These are phyloP conservation scores for Drosophila jambulina DNA, from an alignment of 1,140 invertebrate species.

Conservation along the genomic window DNA sequence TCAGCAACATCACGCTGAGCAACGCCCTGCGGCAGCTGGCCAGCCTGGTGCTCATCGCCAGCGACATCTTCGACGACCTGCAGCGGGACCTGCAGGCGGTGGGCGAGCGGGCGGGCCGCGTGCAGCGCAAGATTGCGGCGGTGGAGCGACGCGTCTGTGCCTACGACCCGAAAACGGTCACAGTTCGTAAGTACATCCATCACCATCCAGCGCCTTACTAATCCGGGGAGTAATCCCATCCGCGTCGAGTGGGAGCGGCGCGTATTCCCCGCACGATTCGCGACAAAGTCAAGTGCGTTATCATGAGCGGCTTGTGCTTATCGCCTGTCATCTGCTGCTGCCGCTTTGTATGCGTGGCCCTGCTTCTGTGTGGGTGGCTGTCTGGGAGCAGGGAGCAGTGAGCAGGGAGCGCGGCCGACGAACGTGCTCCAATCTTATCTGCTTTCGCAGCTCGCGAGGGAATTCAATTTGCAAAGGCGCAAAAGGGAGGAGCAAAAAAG, in stretches of 20 bases:
- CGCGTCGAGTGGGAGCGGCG: slow-evolving; percentile 14
- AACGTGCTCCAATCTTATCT: slow-evolving; percentile 61
- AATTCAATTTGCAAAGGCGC: slow-evolving; percentile 52
- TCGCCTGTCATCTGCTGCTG: slow-evolving; percentile 60
- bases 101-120: slow-evolving; percentile 88
- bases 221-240: slow-evolving; percentile 10
- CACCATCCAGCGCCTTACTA: background rate
- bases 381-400: slow-evolving; percentile 25
- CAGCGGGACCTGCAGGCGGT: slow-evolving; percentile 89
- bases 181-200: slow-evolving; percentile 91
- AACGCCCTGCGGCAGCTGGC: slow-evolving; percentile 91
- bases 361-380: slow-evolving; percentile 39
- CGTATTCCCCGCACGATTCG: slow-evolving; percentile 19
- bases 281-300: slow-evolving; percentile 74
- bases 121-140: slow-evolving; percentile 87
- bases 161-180: slow-evolving; percentile 92
- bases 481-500: slow-evolving; percentile 28
- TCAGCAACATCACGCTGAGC: slow-evolving; percentile 91
- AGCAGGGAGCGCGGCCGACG: slow-evolving; percentile 14
- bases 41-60: slow-evolving; percentile 90
- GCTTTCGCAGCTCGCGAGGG: slow-evolving; percentile 30
- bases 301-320: slow-evolving; percentile 62
- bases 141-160: slow-evolving; percentile 88
- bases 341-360: slow-evolving; percentile 58
- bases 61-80: slow-evolving; percentile 91